These are phyloP conservation scores for Tineola bisselliella DNA, from an alignment of 2,888 invertebrate species.

Conservation along the genomic window DNA sequence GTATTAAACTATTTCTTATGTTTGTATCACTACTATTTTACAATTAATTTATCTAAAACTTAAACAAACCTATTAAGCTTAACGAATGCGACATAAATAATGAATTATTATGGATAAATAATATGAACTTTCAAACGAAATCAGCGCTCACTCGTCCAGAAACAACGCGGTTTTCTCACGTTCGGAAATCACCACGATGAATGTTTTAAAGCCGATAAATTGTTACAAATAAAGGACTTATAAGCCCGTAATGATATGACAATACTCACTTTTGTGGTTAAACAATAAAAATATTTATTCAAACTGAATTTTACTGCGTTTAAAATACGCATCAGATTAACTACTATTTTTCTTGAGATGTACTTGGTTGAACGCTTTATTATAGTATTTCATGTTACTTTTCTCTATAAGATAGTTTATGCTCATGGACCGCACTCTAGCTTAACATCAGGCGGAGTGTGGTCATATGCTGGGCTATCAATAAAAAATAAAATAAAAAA, in stretches of 20 bases:
- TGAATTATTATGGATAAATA: not conserved
- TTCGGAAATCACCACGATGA: not conserved
- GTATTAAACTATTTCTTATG: no score
- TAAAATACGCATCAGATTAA: not conserved
- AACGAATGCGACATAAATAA: not conserved
- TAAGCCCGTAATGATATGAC: not conserved
- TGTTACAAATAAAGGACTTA: not conserved
- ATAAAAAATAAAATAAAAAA: no score
- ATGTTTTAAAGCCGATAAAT: not conserved
- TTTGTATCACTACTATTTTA: no score
- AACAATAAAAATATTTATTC: not conserved
- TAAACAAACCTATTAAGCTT: no score
- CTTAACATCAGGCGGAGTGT: no score
- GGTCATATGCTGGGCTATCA: no score
- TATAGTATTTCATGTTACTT: not conserved
- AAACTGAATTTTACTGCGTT: not conserved
- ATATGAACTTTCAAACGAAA: not conserved
- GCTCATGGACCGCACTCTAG: no score
- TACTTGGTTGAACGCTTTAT: not conserved
- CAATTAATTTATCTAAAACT: no score
- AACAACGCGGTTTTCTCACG: constrained; percentile 3
- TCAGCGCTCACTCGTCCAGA: not conserved
- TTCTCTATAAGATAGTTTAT: not conserved
- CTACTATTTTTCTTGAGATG: not conserved
- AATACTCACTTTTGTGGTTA: not conserved